Evolutionary conservation across 1,140 invertebrate genomes (phyloP), one percentile per base, ranked within the genome.

Genomic region (Pseudomyrmex gracilis): DNA sequence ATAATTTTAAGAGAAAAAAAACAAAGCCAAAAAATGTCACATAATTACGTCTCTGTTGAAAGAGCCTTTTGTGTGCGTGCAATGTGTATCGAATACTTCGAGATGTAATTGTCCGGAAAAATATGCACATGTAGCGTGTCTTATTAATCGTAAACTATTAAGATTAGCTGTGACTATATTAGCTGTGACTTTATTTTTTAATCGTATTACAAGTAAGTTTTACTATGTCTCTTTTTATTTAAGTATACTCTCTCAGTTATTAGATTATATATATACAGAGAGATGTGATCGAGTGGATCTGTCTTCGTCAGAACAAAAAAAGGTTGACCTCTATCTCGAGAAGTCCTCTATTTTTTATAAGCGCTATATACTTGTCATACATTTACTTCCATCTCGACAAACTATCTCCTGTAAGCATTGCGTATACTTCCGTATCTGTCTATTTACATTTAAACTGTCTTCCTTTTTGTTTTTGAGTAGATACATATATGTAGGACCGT

Each of bases 271-370:
- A 53, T 12, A 53, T 3, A 64, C 13, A 4, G 1, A 3, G 2
- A 66, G 1, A 17, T 15, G 10, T 78, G 34, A 80, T 47, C 2
- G 2, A 58, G 34, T 5, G 34, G 34, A 34, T 43, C 58, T 55
- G 1, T 24, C 1, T 49, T 45, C 15, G 34, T 7, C 43, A 7
- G 5, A 0, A 13, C 12, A 22, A 53, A n/a, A n/a, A n/a, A n/a
- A 8, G 1, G 20, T 2, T 43, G 4, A 80, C 15, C 49, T 78
- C 2, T 8, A 71, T 80, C 1, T 80, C 3, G 10, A 47, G 43
- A 70, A 49, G 20, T 22, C 70, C 76, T 60, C 66, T 80, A 68
- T 55, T 55, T 77, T 45, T 17, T 47, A n/a, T 45, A 22, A 77
- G 45, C 34, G 2, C 13, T 4, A 7, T 4, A 7, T 58, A 55